These are phyloP conservation scores for Aspidiotus rigidus DNA, from an alignment of 2,888 invertebrate genomes.

Conservation along the genomic window DNA sequence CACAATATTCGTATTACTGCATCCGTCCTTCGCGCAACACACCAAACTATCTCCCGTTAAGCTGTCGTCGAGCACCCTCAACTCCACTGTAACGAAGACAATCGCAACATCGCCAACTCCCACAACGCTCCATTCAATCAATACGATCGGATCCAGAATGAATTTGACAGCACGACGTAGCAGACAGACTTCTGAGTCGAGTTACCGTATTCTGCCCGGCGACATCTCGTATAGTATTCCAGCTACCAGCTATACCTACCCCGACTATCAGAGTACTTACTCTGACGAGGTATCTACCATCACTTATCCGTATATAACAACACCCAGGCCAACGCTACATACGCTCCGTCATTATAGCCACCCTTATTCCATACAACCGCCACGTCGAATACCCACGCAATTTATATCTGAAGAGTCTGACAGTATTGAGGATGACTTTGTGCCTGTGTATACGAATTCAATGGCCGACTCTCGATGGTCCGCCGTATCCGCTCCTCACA, in stretches of 20 bases:
- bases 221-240: background rate
- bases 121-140: background rate
- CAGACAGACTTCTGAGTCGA: background rate
- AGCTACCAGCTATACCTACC: constrained; percentile 8
- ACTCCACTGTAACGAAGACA: constrained; percentile 19
- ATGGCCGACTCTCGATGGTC: background rate
- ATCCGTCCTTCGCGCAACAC: constrained; percentile 39
- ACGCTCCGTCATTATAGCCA: constrained; percentile 8
- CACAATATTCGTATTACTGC: constrained; percentile 30
- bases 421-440: constrained; percentile 17
- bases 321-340: constrained; percentile 7
- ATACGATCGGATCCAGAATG: background rate
- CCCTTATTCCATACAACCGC: constrained; percentile 11
- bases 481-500: background rate
- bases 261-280: constrained; percentile 16
- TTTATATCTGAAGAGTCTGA: constrained; percentile 8
- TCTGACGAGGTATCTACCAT: constrained; percentile 5
- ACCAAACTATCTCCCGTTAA: constrained; percentile 50
- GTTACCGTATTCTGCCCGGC: background rate
- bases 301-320: constrained; percentile 19
- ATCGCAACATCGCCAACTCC: background rate
- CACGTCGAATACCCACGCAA: constrained; percentile 1
- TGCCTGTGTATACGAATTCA: constrained; percentile 14
- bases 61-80: constrained; percentile 49
- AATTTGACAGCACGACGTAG: background rate